These are phyloP conservation scores for Lycaon pictus DNA, from an alignment of 2,113 vertebrate species.

Conservation along the genomic window DNA sequence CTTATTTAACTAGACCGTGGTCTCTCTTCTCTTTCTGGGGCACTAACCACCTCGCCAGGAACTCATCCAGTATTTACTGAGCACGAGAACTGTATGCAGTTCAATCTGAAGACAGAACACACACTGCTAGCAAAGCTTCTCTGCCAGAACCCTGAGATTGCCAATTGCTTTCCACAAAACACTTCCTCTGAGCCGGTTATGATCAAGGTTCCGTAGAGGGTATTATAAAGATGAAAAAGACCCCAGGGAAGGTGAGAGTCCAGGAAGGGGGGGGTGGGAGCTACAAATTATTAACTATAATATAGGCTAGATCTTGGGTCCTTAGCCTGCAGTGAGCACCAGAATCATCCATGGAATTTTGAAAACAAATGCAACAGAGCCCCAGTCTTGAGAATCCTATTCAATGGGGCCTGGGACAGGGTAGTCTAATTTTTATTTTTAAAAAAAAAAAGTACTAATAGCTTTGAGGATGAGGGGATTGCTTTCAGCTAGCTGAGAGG, in stretches of 20 bases:
- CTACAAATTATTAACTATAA: background rate
- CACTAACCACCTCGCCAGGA: background rate
- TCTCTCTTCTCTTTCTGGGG: background rate
- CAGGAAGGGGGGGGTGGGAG: background rate
- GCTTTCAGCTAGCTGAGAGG: background rate
- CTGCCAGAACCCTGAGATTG: background rate
- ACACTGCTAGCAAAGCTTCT: background rate
- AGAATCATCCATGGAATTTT: background rate
- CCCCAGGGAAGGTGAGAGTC: background rate
- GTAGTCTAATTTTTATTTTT: background rate
- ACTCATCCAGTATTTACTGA: background rate
- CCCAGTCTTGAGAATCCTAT: background rate
- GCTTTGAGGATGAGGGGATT: background rate
- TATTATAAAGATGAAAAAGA: background rate
- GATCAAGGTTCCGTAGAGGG: background rate
- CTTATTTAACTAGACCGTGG: background rate
- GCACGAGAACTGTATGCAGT: background rate
- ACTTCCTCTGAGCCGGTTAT: background rate
- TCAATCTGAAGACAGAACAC: background rate
- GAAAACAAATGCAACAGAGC: background rate
- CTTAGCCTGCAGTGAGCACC: background rate
- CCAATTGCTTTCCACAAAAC: background rate
- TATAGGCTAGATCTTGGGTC: background rate
- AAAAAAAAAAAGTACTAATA: background rate
- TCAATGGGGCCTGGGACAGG: background rate